These are phyloP conservation scores for Orthonychiurus folsomi DNA, from an alignment of 2,888 invertebrate genomes.

Conservation along the genomic window DNA sequence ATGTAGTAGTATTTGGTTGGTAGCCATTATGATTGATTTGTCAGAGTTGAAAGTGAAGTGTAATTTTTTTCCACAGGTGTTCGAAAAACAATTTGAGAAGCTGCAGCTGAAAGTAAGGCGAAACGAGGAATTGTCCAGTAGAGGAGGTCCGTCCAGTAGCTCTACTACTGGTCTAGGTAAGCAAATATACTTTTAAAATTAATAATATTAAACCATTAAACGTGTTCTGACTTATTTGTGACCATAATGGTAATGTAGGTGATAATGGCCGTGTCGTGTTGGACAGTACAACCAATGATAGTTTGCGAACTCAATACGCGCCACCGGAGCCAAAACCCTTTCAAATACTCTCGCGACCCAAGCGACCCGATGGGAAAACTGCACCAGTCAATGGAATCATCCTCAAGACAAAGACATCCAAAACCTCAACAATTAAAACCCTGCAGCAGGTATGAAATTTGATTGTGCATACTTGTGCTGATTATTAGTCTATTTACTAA, in stretches of 20 bases:
- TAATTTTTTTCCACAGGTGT: background rate
- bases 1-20: background rate
- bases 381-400: conserved; percentile 20
- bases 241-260: background rate
- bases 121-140: background rate
- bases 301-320: conserved; percentile 67
- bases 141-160: background rate
- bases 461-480: too few relatives aligned
- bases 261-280: conserved; percentile 12
- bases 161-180: background rate
- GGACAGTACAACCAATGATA: conserved; percentile 52
- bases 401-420: too few relatives aligned
- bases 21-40: background rate
- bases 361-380: conserved; percentile 48
- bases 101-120: conserved; percentile 4
- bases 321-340: conserved; percentile 67
- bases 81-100: background rate
- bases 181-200: background rate
- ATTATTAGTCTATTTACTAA: background rate
- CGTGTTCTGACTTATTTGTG: too few relatives aligned
- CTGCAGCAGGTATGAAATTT: too few relatives aligned
- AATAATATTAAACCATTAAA: too few relatives aligned
- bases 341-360: conserved; percentile 69
- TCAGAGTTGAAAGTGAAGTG: too few relatives aligned
- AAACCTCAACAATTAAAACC: too few relatives aligned